Evolutionary conservation across 2,113 vertebrate species (phyloP).

Genomic region (Mohoua ochrocephala): DNA sequence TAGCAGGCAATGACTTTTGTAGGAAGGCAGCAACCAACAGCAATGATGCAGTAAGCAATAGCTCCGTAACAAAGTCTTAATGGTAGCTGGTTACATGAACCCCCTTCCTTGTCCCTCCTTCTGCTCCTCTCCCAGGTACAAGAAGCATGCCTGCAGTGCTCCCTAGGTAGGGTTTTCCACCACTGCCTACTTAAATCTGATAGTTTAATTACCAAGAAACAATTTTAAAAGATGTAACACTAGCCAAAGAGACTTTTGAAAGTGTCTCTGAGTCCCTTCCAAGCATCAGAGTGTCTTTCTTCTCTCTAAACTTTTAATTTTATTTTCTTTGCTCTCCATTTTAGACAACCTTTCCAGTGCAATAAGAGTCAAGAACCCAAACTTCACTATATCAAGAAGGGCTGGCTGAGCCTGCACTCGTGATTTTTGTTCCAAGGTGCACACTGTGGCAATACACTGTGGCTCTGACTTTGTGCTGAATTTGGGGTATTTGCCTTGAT

Average conservation of each 20-base stretch:
- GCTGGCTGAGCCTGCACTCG: neutral
- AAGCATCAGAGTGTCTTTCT: neutral
- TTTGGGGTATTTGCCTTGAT: neutral
- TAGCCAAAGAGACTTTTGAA: neutral
- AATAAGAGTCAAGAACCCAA: neutral
- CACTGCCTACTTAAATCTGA: neutral
- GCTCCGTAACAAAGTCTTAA: rapidly evolving
- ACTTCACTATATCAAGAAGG: neutral
- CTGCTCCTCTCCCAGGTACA: neutral
- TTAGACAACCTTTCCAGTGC: neutral
- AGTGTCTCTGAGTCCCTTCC: neutral
- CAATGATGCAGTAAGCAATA: neutral
- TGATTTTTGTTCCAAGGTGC: neutral
- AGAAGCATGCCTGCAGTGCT: neutral
- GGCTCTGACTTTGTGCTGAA: neutral
- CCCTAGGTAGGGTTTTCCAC: neutral
- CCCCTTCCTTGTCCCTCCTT: neutral
- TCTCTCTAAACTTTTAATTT: neutral
- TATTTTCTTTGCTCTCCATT: neutral
- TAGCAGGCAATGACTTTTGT: neutral
- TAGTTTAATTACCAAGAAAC: neutral
- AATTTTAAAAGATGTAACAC: neutral
- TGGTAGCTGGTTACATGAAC: neutral
- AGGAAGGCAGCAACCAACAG: neutral
- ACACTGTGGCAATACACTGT: neutral